A percentile compares a stretch with the other conserved stretches of the same genome.
Conservation (phyloP, 2,113 vertebrate genomes). For the Shinisaurus crocodilurus region DNA sequence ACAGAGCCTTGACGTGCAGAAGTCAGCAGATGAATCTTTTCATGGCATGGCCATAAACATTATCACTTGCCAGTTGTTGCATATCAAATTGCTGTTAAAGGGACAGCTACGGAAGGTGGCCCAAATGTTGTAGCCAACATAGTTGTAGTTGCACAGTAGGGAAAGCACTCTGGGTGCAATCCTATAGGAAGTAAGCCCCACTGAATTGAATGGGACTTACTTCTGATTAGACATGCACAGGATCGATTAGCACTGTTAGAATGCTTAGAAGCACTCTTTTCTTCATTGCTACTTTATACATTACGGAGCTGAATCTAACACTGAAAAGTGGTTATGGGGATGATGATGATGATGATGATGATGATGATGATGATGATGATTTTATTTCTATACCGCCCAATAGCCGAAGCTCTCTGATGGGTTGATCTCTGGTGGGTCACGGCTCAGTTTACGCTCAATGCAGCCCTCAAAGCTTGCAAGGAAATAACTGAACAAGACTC, state of each 20-base stretch:
- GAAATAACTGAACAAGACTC: slow-evolving; percentile 34
- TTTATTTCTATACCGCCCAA: too few species aligned
- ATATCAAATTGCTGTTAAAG: neutral
- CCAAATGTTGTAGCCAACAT: neutral
- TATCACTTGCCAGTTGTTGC: neutral
- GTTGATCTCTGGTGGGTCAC: neutral
- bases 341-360: too few species aligned
- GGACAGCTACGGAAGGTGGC: neutral
- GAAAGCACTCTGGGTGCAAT: neutral
- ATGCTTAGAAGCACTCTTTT: neutral
- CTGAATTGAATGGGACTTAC: neutral
- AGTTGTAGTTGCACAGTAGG: neutral
- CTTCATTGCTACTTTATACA: neutral
- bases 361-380: too few species aligned
- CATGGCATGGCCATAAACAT: neutral
- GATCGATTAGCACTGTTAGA: neutral
- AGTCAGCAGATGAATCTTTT: neutral
- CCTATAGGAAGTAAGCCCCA: neutral
- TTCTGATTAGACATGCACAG: neutral
- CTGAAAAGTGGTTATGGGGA: neutral
- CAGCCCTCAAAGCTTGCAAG: slow-evolving; percentile 37
- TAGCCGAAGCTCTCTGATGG: too few species aligned
- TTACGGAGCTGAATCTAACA: neutral
- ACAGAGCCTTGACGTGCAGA: neutral
- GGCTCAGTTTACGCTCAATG: slow-evolving; percentile 26